Percentiles rank a stretch among this genome's conserved stretches.
Conservation (phyloP, 2,888 invertebrate species). For the Ectemnius cavifrons region DNA sequence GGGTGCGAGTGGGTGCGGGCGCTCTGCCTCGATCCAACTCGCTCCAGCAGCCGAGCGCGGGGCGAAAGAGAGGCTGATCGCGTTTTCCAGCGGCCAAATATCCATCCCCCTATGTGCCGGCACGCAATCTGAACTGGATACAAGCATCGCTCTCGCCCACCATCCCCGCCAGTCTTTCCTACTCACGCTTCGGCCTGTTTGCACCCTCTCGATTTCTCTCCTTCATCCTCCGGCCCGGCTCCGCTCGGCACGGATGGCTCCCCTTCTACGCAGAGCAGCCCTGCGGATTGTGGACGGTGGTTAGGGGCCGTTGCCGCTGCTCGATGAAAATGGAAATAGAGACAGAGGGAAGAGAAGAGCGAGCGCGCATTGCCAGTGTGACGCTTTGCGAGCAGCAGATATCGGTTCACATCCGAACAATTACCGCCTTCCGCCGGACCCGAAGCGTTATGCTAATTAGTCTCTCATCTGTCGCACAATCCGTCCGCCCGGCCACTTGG, state of each 20-base stretch:
- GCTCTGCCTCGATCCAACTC: conserved; percentile 5
- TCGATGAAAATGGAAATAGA: conserved; percentile 3
- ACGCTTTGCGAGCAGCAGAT: conserved; percentile 68
- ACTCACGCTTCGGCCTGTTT: neutral
- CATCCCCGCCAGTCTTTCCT: neutral
- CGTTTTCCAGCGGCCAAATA: conserved; percentile 53
- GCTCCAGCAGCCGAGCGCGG: neutral
- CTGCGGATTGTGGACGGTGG: neutral
- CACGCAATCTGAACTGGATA: conserved; percentile 53
- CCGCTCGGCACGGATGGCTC: too few species aligned
- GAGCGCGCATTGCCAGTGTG: conserved; percentile 47
- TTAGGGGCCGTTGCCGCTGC: conserved; percentile 5
- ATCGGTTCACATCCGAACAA: conserved; percentile 71
- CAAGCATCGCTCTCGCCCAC: conserved; percentile 9
- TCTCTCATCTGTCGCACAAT: conserved; percentile 17
- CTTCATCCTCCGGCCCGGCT: conserved; percentile 9
- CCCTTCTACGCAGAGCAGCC: too few species aligned
- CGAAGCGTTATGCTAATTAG: conserved; percentile 69
- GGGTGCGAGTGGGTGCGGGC: conserved; percentile 2
- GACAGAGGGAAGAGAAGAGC: conserved; percentile 32
- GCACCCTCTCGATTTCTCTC: conserved; percentile 9
- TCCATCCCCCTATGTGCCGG: conserved; percentile 41
- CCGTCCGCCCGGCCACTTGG: neutral
- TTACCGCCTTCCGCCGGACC: conserved; percentile 66
- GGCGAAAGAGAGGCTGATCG: conserved; percentile 30